Percentiles rank a stretch among this genome's conserved stretches.
phyloP scores from a whole-genome alignment of 2,797 vertebrate species.

The Atherinosoma microstoma region DNA sequence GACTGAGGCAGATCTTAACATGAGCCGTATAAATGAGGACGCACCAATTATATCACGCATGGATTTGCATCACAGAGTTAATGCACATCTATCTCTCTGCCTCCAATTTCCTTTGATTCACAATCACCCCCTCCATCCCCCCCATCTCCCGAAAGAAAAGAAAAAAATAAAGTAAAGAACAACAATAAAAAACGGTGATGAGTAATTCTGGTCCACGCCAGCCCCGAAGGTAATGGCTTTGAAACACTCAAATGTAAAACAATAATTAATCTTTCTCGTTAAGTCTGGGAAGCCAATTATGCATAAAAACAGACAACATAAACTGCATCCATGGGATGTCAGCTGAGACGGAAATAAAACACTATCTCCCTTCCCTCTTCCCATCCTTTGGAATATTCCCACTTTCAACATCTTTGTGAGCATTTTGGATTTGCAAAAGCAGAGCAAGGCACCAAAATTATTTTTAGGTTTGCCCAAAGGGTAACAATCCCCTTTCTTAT shows the following conservation, averaged over 20 bases:
- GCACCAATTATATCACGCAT: slow-evolving; percentile 28
- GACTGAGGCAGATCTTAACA: slow-evolving; percentile 34
- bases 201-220: slow-evolving; percentile 32
- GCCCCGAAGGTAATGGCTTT: slow-evolving; percentile 30
- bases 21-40: slow-evolving; percentile 46
- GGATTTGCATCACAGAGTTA: slow-evolving; percentile 52
- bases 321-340: slow-evolving; percentile 23
- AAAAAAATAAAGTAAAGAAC: neutral
- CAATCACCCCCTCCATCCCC: neutral
- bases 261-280: slow-evolving; percentile 42
- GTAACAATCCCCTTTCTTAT: slow-evolving; percentile 16
- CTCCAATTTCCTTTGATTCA: slow-evolving; percentile 43
- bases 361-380: neutral
- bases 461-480: neutral
- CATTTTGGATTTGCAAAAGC: slow-evolving; percentile 23
- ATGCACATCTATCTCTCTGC: slow-evolving; percentile 32
- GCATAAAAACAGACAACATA: slow-evolving; percentile 34
- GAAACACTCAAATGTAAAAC: slow-evolving; percentile 44
- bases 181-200: slow-evolving; percentile 32
- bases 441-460: neutral
- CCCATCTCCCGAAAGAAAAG: slow-evolving; percentile 17
- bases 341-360: slow-evolving; percentile 26
- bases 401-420: slow-evolving; percentile 13
- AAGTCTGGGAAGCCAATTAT: slow-evolving; percentile 39
- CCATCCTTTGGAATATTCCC: slow-evolving; percentile 12